Conservation (phyloP, 2,797 vertebrate species). For the Pangasius larnaudii region DNA sequence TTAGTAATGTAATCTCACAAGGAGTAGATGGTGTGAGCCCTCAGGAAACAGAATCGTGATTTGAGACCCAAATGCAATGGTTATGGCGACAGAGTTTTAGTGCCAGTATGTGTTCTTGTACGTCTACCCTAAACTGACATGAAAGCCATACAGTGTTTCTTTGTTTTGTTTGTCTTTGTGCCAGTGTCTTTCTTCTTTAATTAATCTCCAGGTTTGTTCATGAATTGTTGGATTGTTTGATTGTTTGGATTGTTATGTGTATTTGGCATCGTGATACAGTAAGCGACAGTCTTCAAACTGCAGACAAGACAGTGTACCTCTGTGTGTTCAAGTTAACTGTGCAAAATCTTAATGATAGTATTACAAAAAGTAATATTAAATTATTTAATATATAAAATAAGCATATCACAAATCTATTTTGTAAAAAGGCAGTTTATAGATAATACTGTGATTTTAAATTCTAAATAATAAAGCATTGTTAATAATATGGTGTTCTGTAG, state of each 20-base stretch:
- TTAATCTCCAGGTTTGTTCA: conserved; percentile 29
- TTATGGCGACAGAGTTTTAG: conserved; percentile 18
- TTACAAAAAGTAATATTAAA: conserved; percentile 28
- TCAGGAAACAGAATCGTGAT: conserved; percentile 50
- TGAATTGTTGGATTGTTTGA: neutral
- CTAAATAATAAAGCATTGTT: conserved; percentile 49
- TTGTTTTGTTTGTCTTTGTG: conserved; percentile 54
- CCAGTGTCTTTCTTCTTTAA: conserved; percentile 46
- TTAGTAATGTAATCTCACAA: conserved; percentile 24
- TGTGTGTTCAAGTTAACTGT: conserved; percentile 64
- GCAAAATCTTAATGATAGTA: conserved; percentile 45
- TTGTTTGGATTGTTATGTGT: neutral
- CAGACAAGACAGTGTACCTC: conserved; percentile 69
- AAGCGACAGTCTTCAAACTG: conserved; percentile 23
- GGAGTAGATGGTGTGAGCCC: conserved; percentile 34
- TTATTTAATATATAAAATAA: conserved; percentile 36
- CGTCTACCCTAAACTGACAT: conserved; percentile 49
- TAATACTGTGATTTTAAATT: conserved; percentile 73
- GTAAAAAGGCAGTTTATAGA: conserved; percentile 66
- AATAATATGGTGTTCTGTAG: neutral
- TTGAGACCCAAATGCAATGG: conserved; percentile 20
- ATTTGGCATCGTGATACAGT: conserved; percentile 25
- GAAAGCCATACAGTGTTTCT: conserved; percentile 55
- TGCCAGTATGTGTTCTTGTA: conserved; percentile 41
- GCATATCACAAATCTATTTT: conserved; percentile 71